Conservation (phyloP, 2,888 invertebrate genomes). For the Polylopha cassiicola region DNA sequence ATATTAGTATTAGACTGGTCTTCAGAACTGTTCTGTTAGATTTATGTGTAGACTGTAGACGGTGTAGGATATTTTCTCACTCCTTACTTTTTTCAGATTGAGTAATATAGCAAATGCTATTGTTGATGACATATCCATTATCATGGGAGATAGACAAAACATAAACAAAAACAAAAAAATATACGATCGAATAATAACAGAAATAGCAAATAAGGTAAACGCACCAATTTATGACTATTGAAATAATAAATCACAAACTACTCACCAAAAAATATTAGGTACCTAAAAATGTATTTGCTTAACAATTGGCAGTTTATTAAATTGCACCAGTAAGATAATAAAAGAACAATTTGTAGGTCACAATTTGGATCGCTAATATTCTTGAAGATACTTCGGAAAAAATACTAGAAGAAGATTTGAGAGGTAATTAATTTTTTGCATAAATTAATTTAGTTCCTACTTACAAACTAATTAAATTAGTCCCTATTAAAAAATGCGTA, state of each 20-base stretch:
- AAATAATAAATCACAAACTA: no score
- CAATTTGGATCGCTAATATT: conserved; percentile 54
- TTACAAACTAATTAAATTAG: no score
- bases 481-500: no score
- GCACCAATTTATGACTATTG: no score
- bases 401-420: conserved; percentile 50
- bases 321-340: not conserved
- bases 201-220: conserved; percentile 47
- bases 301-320: no score
- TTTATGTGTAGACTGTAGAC: no score
- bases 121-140: conserved; percentile 38
- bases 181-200: conserved; percentile 35
- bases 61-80: no score
- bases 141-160: conserved; percentile 31
- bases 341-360: conserved; percentile 36
- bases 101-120: conserved; percentile 41
- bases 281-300: no score
- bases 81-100: no score
- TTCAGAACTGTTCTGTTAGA: no score
- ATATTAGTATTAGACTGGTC: no score
- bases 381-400: conserved; percentile 46
- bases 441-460: conserved; percentile 1
- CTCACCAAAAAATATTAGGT: no score
- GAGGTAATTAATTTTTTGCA: conserved; percentile 37
- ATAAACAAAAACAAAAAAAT: conserved; percentile 15